Base-by-base conservation (phyloP, 2,113 vertebrate species). In the Dascyllus trimaculatus region DNA sequence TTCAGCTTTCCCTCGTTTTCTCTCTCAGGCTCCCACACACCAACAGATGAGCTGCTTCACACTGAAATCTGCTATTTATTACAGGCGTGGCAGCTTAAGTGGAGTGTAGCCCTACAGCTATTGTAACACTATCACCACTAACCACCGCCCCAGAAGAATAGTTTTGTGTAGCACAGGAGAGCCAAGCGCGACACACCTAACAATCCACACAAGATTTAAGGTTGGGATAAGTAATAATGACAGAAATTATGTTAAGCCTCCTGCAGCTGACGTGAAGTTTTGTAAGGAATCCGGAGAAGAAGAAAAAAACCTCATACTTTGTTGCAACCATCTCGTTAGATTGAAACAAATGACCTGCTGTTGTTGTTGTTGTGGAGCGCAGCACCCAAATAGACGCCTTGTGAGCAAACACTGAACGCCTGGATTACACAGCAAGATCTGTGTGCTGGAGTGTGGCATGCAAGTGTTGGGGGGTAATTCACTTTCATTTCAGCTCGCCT, bases 71-170 rank as follows among this genome's bases (percentile, higher is more conserved):
- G 64, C 58, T 76, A 76, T 81, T 85, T 71, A 80, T 84, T 88
- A 88, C 82, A 78, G 57, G 38, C 75, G 53, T 74, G 88, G 84
- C 85, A 84, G 79, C 72, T 84, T 86, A 78, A 86, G 74, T 85
- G 46, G 59, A 69, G 77, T 86, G 82, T 69, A 64, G 82, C 82
- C 82, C 84, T 67, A 65, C 49, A 75, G 78, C 83, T 73, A 80
- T 57, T 85, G 74, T 61, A 79, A 75, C 78, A 76, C 65, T 45
- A 75, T 54, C 64, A 71, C 54, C 61, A 53, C 56, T 70, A 78
- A 63, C 67, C 65, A 84, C 70, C 63, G 70, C 72, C 22, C 61
- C 60, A 61, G 51, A 52, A 35, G 56, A 35, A 35, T 35, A 35
- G 32, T 35, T 35, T 35, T 65, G 35, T 11, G 10, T 51, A 26